Base-by-base conservation (phyloP, 1,140 invertebrate genomes). In the Bathynomus jamesi region DNA sequence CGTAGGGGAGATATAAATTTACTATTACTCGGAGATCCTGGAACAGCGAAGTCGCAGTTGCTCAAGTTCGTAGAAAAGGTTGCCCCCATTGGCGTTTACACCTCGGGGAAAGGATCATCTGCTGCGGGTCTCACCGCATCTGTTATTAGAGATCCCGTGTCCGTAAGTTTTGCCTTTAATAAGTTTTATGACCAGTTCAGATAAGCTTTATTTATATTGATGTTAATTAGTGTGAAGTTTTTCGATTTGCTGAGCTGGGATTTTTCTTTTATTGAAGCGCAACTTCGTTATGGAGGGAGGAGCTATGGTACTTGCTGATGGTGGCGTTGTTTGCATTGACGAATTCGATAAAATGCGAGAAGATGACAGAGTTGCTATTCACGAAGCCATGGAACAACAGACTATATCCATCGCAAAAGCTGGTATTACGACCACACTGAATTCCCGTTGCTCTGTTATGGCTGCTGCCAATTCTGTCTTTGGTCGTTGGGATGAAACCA, bases 311-410 rank as follows among this genome's bases (percentile, higher is more conserved):
- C 83, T 99, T 32, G 98, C 98, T 28, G 98, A 99, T 85, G 96
- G 96, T 31, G 98, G 98, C 40, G 95, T 99, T 10, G 96, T 99
- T 1, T 99, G 97, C 81, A 99, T 99, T 82, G 98, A 99, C 82
- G 98, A 99, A 82, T 99, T 99, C 84, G 98, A 99, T 83, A 99
- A 99, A 85, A 99, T 99, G 98, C 87, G 94, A 75, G 97, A 99
- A 84, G 96, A 99, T 82, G 98, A 99, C 82, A 85, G 97, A 77
- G 97, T 99, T 2, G 97, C 97, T 24, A 99, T 99, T 81, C 98
- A 99, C 80, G 98, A 99, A 85, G 98, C 97, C 31, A 99, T 99
- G 98, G 98, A 99, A 83, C 98, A 99, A 80, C 98, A 99, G 83
- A 99, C 98, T 0, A 99, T 99, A 78, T 99, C 96, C 3, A 99